Percentiles rank a stretch among this genome's conserved stretches.
Conservation (phyloP, 1,140 invertebrate genomes). For the Ylistrum balloti region DNA sequence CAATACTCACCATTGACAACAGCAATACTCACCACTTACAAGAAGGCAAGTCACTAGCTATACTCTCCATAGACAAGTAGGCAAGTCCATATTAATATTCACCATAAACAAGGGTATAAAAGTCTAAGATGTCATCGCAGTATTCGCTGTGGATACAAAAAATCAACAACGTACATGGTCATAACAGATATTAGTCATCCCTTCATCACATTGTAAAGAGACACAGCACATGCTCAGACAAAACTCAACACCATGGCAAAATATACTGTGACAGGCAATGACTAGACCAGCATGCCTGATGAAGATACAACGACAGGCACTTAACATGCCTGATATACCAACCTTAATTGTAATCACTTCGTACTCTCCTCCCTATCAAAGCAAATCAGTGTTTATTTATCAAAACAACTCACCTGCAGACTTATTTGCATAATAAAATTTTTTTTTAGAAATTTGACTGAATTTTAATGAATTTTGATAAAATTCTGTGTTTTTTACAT, state of each 20-base stretch:
- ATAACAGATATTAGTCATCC: conserved; percentile 42
- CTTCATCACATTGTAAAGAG: conserved; percentile 40
- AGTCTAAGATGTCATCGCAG: too few species aligned
- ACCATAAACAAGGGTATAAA: too few species aligned
- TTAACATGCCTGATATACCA: background rate
- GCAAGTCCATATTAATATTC: too few species aligned
- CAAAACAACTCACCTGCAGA: background rate
- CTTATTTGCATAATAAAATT: background rate
- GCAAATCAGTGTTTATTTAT: background rate
- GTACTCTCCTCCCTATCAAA: conserved; percentile 53
- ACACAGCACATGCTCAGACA: background rate
- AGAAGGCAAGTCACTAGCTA: background rate
- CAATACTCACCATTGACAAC: too few species aligned
- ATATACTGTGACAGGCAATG: background rate
- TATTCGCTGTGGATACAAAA: too few species aligned
- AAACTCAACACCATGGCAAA: background rate
- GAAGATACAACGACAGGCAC: background rate
- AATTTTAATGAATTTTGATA: too few species aligned
- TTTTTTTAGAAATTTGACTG: background rate
- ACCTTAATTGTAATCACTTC: conserved; percentile 64
- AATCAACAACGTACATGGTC: too few species aligned
- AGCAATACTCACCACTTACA: background rate
- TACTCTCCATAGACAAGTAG: too few species aligned
- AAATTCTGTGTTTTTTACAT: too few species aligned
- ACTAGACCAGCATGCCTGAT: background rate